A percentile compares a stretch with the other conserved stretches of the same genome.
phyloP scores from a whole-genome alignment of 2,888 invertebrate genomes.

The Amaurobius ferox region DNA sequence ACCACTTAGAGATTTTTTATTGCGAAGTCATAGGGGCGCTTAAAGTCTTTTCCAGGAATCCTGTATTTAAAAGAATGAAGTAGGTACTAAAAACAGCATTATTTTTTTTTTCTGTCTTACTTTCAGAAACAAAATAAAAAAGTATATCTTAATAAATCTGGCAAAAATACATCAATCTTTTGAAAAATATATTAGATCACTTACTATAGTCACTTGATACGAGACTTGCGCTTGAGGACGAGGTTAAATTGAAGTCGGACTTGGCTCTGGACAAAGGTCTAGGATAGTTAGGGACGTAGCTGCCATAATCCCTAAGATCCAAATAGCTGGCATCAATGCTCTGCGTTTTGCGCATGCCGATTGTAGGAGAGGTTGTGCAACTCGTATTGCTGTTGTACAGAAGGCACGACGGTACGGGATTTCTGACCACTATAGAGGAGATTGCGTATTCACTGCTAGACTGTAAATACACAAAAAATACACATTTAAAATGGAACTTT shows the following conservation, averaged over 20 bases:
- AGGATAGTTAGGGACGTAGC: conserved; percentile 43
- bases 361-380: conserved; percentile 51
- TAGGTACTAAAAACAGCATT: no score
- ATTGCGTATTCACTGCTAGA: conserved; percentile 61
- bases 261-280: conserved; percentile 82
- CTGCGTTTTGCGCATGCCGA: conserved; percentile 62
- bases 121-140: no score
- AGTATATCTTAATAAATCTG: no score
- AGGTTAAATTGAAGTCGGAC: conserved; percentile 91
- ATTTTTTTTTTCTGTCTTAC: no score
- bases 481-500: no score
- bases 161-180: no score
- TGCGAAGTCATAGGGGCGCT: no score
- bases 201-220: conserved; percentile 58
- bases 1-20: no score
- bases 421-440: conserved; percentile 43
- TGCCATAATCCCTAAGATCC: conserved; percentile 60
- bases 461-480: no score
- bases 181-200: no score
- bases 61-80: no score
- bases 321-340: conserved; percentile 69
- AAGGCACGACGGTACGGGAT: conserved; percentile 49
- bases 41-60: no score
- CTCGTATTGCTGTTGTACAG: conserved; percentile 28
- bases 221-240: conserved; percentile 78